phyloP scores from a whole-genome alignment of 2,888 invertebrate species.

The Limnephilus auricula region DNA sequence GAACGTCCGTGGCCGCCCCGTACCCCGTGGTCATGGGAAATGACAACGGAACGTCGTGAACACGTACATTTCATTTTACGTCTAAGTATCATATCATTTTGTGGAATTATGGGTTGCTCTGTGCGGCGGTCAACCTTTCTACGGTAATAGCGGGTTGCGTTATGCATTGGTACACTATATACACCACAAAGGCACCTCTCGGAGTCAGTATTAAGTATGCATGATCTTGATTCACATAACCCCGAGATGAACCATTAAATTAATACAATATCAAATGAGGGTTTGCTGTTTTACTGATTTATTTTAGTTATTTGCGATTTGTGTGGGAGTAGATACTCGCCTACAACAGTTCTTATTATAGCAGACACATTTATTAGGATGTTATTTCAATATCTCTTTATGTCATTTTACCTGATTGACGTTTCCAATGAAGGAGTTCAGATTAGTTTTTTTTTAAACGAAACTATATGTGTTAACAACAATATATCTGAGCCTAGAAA shows the following conservation, averaged over 20 bases:
- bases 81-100: conserved; percentile 67
- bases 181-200: not conserved
- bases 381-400: not conserved
- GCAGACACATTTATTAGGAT: not conserved
- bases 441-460: not conserved
- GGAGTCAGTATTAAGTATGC: not conserved
- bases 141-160: conserved; percentile 24
- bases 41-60: conserved; percentile 65
- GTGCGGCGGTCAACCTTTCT: conserved; percentile 53
- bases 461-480: too few relatives aligned
- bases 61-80: conserved; percentile 66
- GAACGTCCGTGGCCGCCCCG: conserved; percentile 41
- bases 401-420: too few relatives aligned
- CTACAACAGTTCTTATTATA: not conserved
- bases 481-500: not conserved
- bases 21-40: conserved; percentile 63
- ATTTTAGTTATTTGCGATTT: not conserved
- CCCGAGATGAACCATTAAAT: not conserved
- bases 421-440: not conserved
- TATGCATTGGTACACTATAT: not conserved
- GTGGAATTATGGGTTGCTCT: conserved; percentile 65
- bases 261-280: not conserved
- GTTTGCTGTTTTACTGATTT: not conserved
- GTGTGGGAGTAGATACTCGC: not conserved
- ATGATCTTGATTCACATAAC: not conserved